Conservation (phyloP, 2,888 invertebrate species). For the Bombylius discolor region DNA sequence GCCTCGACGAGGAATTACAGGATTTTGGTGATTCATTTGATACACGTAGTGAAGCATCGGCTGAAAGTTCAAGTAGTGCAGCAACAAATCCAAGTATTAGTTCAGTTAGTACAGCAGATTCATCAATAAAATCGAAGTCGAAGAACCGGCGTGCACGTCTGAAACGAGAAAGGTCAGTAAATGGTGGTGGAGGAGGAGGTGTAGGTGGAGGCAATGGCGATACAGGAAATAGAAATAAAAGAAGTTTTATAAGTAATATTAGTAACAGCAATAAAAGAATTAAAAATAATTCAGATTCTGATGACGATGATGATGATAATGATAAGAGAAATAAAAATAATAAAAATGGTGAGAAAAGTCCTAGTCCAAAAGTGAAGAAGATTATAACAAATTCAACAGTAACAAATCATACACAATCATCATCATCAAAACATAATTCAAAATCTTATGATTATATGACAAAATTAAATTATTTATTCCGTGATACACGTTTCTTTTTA, state of each 20-base stretch:
- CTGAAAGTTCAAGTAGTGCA: slow-evolving; percentile 54
- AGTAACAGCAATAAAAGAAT: slow-evolving; percentile 10
- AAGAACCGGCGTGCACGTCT: slow-evolving; percentile 40
- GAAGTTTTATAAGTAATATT: slow-evolving; percentile 5
- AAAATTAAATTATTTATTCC: slow-evolving; percentile 85
- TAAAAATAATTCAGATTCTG: neutral
- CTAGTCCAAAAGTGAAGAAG: slow-evolving; percentile 25
- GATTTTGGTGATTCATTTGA: slow-evolving; percentile 57
- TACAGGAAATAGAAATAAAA: slow-evolving; percentile 9
- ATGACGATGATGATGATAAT: neutral
- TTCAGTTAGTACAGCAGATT: slow-evolving; percentile 51
- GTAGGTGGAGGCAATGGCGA: slow-evolving; percentile 8
- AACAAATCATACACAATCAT: slow-evolving; percentile 17
- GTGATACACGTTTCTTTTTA: slow-evolving; percentile 88
- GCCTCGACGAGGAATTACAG: slow-evolving; percentile 60
- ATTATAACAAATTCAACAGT: slow-evolving; percentile 27
- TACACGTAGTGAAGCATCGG: slow-evolving; percentile 79
- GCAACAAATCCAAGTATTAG: slow-evolving; percentile 65
- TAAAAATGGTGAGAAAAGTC: slow-evolving; percentile 13
- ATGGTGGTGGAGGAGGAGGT: slow-evolving; percentile 5
- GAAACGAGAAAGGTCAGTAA: slow-evolving; percentile 37
- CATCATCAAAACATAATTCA: slow-evolving; percentile 24
- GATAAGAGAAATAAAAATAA: slow-evolving; percentile 27
- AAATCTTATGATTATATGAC: slow-evolving; percentile 76
- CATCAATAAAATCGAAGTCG: neutral